phyloP scores from a whole-genome alignment of 2,797 vertebrate genomes.

The Malurus splendens region DNA sequence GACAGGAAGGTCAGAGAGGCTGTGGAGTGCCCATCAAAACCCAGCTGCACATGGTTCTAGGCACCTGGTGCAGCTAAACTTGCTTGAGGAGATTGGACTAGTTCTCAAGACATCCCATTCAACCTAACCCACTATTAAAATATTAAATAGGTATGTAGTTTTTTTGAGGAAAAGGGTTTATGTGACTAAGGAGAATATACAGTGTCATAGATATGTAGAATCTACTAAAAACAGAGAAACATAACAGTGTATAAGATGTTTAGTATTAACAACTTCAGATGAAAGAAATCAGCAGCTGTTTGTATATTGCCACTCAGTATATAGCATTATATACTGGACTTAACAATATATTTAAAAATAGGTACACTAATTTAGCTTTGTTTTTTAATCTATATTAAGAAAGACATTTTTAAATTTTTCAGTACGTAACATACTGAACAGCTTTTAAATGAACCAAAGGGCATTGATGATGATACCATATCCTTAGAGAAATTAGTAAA shows the following conservation, averaged over 20 bases:
- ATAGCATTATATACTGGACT: not conserved
- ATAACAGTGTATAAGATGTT: not conserved
- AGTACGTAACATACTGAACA: not conserved
- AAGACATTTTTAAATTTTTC: not conserved
- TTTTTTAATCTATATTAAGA: not conserved
- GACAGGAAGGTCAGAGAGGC: not conserved
- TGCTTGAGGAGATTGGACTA: not conserved
- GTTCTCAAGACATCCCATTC: not conserved
- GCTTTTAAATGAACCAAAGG: not conserved
- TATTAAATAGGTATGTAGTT: not conserved
- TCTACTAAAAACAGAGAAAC: not conserved
- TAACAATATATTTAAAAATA: not conserved
- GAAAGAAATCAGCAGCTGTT: not conserved
- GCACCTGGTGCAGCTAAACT: not conserved
- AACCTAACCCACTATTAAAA: not conserved
- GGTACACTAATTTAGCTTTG: not conserved
- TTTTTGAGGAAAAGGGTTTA: not conserved
- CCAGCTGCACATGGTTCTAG: fast-evolving
- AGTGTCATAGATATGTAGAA: not conserved
- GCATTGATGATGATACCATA: not conserved
- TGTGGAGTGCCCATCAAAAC: not conserved
- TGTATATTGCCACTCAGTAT: not conserved
- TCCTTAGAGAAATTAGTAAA: not conserved
- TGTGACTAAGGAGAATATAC: not conserved
- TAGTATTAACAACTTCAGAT: not conserved